Conservation (phyloP, 2,888 invertebrate species). For the Nezara viridula region DNA sequence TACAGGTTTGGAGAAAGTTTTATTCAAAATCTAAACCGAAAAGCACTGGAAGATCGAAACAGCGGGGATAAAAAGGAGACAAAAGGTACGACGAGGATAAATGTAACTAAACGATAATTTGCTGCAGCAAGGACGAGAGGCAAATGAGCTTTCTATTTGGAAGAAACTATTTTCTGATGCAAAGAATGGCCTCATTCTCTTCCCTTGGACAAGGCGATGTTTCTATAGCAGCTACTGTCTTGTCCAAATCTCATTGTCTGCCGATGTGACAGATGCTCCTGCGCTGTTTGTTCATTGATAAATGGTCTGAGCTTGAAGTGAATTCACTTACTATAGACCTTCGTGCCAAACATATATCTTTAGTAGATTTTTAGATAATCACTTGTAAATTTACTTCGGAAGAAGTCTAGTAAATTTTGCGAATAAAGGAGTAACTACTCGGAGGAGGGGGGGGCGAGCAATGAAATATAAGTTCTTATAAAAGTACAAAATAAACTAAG, state of each 20-base stretch:
- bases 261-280: neutral
- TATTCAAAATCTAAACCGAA: neutral
- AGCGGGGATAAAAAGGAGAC: constrained; percentile 5
- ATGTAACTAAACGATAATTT: constrained; percentile 33
- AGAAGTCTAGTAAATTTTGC: too few relatives aligned
- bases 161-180: constrained; percentile 46
- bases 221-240: neutral
- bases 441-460: too few relatives aligned
- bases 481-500: too few relatives aligned
- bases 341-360: neutral
- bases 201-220: neutral
- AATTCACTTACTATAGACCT: neutral
- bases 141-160: constrained; percentile 42
- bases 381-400: too few relatives aligned
- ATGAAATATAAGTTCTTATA: too few relatives aligned
- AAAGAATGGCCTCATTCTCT: constrained; percentile 11
- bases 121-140: neutral
- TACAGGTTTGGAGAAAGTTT: neutral
- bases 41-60: neutral
- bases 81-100: neutral
- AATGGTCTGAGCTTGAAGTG: neutral
- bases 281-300: neutral
- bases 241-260: neutral
- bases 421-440: too few relatives aligned
- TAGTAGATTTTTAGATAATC: too few relatives aligned